Percentiles rank a stretch among this genome's conserved stretches.
Conservation (phyloP, 1,140 invertebrate species). For the Parapsyche elsis region DNA sequence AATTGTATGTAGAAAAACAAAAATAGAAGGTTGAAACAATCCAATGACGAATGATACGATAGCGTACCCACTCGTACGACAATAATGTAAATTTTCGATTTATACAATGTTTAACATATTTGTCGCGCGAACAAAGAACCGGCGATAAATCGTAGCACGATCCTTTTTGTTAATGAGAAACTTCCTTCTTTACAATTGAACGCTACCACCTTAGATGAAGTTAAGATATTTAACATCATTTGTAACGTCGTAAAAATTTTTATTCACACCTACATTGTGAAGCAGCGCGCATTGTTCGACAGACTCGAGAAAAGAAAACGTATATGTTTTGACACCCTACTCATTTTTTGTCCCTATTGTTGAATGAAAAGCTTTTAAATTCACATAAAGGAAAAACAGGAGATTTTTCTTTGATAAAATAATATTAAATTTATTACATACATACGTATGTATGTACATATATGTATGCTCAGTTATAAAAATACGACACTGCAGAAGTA, state of each 20-base stretch:
- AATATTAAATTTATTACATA: not conserved
- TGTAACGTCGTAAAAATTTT: constrained; percentile 50
- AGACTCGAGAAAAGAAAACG: not conserved
- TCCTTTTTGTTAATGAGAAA: constrained; percentile 51
- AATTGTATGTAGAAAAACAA: not conserved
- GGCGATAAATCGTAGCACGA: not conserved
- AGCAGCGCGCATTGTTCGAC: not conserved
- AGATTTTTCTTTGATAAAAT: not conserved
- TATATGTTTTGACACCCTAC: not conserved
- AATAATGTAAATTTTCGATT: not conserved
- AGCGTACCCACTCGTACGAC: not conserved
- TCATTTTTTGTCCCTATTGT: not conserved
- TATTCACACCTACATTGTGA: constrained; percentile 30
- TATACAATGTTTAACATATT: constrained; percentile 4
- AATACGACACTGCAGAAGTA: too few relatives aligned
- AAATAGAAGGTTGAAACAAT: not conserved
- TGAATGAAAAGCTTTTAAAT: constrained; percentile 4
- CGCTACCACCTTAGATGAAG: constrained; percentile 49
- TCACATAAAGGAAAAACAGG: not conserved
- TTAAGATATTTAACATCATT: constrained; percentile 55
- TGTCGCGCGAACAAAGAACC: not conserved
- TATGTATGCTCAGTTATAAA: too few relatives aligned
- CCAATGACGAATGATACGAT: too few relatives aligned
- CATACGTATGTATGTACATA: too few relatives aligned
- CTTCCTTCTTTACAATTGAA: constrained; percentile 52